Evolutionary conservation across 2,888 invertebrate species (phyloP), one percentile per base, ranked within the genome.

Genomic region (Perithous albicinctus): DNA sequence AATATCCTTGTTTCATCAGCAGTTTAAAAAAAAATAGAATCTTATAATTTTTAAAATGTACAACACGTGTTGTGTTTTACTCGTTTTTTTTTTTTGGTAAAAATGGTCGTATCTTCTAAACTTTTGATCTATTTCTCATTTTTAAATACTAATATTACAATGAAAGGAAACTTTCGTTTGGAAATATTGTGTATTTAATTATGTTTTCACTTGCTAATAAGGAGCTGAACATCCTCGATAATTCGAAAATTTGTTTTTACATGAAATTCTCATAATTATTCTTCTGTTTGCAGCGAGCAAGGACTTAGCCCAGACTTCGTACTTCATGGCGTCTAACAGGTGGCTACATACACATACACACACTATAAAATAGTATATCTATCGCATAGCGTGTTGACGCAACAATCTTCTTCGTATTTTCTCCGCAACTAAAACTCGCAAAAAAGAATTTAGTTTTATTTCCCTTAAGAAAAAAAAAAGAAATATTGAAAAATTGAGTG

Each of bases 241-340:
- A 43, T 43, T 15, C 15, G 43, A 15, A 3, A 41, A 15, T 15
- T 15, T 0, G 4, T 43, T 43, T 15, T 43, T 43, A 43, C n/a
- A 2, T 15, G 15, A 1, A 1, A 43, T 43, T 15, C 43, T 43
- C 43, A 43, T 15, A 43, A n/a, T 20, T 32, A 15, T 64, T 41
- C 74, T 69, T 80, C 81, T 73, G 5, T 64, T 92, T 91, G 38
- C 94, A 98, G 98, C 98, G 82, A 97, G 97, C 92, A 98, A 98
- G 94, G 98, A 99, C 93, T 94, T 99, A 90, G 98, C 99, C 70
- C 99, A 99, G 94, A 98, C 98, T 29, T 99, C 99, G 2, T 99
- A 99, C 94, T 99, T 99, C 94, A 97, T 99, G 96, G 99, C 99
- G 85, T 99, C 99, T 69, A 99, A 99, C 94, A 97, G 97, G 97